phyloP scores from a whole-genome alignment of 2,797 vertebrate species.

The Xenopus petersii region DNA sequence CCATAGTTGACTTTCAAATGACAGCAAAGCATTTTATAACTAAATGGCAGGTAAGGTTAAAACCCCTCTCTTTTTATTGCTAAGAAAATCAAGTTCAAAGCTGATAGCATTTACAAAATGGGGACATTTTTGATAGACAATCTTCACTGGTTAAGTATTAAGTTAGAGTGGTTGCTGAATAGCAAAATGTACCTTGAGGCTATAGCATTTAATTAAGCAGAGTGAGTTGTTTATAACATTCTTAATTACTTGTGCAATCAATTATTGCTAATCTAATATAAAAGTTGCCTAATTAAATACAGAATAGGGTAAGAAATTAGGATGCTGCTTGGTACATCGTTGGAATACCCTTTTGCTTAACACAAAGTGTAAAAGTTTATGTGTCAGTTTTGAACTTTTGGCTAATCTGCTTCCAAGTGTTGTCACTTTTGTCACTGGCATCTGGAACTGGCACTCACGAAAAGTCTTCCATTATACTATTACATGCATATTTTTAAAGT shows the following conservation, averaged over 20 bases:
- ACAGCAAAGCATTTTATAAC: neutral
- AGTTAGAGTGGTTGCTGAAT: slow-evolving; percentile 32
- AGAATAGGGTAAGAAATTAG: slow-evolving; percentile 56
- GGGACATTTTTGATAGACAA: slow-evolving; percentile 31
- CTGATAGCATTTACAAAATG: slow-evolving; percentile 17
- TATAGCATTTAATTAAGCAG: slow-evolving; percentile 65
- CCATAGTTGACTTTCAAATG: too few relatives aligned
- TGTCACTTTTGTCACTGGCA: too few relatives aligned
- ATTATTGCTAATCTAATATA: slow-evolving; percentile 64
- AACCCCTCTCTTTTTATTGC: neutral
- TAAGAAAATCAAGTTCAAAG: slow-evolving; percentile 17
- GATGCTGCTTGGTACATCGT: slow-evolving; percentile 58
- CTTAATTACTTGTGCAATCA: slow-evolving; percentile 70
- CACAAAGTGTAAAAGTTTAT: neutral
- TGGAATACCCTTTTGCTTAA: slow-evolving; percentile 1
- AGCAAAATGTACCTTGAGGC: slow-evolving; percentile 60
- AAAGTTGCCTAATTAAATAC: slow-evolving; percentile 64
- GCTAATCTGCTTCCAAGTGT: too few relatives aligned
- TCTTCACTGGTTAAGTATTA: slow-evolving; percentile 30
- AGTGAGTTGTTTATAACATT: slow-evolving; percentile 68
- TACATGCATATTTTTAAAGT: too few relatives aligned
- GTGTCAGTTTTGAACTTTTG: neutral
- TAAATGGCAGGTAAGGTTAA: slow-evolving; percentile 22
- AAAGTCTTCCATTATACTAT: too few relatives aligned
- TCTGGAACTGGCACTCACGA: too few relatives aligned